phyloP scores from a whole-genome alignment of 2,113 vertebrate genomes.

The Aldabrachelys gigantea region DNA sequence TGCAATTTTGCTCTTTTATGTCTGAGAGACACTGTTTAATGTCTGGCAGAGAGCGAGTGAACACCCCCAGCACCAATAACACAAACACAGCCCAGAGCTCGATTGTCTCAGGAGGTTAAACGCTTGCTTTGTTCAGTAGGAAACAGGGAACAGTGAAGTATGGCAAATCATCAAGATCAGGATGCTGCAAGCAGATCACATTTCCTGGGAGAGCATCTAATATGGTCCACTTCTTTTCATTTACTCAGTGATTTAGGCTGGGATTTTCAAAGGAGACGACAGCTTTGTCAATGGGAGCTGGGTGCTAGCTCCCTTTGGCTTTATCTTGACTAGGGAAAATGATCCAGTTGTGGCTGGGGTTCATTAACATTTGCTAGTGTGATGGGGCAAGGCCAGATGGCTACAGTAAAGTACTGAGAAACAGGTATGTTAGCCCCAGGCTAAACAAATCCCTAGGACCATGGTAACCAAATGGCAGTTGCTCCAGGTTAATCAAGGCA shows the following conservation, averaged over 20 bases:
- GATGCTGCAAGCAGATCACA: background rate
- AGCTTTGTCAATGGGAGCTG: background rate
- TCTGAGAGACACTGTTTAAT: background rate
- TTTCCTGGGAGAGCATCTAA: background rate
- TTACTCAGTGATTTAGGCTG: background rate
- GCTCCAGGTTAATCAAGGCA: too few relatives aligned
- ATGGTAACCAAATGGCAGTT: too few relatives aligned
- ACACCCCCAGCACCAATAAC: background rate
- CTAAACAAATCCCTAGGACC: too few relatives aligned
- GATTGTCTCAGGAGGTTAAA: background rate
- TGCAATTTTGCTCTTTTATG: background rate
- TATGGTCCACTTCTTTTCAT: background rate
- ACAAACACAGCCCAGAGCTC: accelerated
- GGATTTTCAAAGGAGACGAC: background rate
- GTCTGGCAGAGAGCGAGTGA: background rate
- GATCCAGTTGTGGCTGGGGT: background rate
- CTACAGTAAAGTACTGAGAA: too few relatives aligned
- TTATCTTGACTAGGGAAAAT: background rate
- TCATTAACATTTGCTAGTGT: background rate
- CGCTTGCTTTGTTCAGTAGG: background rate
- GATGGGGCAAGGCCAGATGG: too few relatives aligned
- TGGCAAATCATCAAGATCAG: background rate
- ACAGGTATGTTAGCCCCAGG: too few relatives aligned
- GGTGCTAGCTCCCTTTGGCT: background rate
- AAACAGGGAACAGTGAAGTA: background rate